Percentiles rank a stretch among this genome's conserved stretches.
Evolutionary conservation across 2,113 vertebrate genomes (phyloP).

Genomic region (Takifugu bimaculatus): DNA sequence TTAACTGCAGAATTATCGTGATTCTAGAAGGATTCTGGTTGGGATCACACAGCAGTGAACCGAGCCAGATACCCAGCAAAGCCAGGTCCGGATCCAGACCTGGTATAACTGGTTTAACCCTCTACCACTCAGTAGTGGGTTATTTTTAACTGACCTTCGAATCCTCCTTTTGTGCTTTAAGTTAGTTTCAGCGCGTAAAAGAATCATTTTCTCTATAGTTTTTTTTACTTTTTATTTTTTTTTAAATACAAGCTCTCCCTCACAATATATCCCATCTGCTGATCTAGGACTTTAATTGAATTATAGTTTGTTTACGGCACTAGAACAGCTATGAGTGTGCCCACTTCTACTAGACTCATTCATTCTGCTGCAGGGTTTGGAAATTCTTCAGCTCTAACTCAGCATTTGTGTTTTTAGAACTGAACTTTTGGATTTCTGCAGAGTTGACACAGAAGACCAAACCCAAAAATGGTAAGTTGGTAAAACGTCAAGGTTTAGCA

Average conservation of each 20-base stretch:
- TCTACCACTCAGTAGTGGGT: no score
- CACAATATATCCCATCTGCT: slow-evolving; percentile 11
- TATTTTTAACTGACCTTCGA: no score
- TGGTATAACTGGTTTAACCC: no score
- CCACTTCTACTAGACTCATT: neutral
- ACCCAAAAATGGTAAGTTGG: slow-evolving; percentile 61
- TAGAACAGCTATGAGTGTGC: no score
- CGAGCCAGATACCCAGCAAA: no score
- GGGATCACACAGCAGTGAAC: no score
- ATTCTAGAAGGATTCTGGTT: no score
- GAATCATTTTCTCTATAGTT: neutral
- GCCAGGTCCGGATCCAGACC: no score
- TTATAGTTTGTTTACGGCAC: no score
- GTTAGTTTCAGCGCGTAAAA: neutral
- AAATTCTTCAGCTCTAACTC: slow-evolving; percentile 12
- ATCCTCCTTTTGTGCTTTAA: no score
- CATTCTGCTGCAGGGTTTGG: neutral
- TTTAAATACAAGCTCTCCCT: neutral
- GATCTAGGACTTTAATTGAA: neutral
- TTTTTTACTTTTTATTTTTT: neutral
- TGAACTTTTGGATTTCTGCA: slow-evolving; percentile 46
- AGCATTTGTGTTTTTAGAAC: slow-evolving; percentile 39
- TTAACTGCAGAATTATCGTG: no score
- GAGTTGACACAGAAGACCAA: slow-evolving; percentile 49
- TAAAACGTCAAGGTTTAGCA: neutral